Percentiles rank a stretch among this genome's conserved stretches.
Evolutionary conservation across 1,140 invertebrate genomes (phyloP).

Genomic region (Anoplophora glabripennis): DNA sequence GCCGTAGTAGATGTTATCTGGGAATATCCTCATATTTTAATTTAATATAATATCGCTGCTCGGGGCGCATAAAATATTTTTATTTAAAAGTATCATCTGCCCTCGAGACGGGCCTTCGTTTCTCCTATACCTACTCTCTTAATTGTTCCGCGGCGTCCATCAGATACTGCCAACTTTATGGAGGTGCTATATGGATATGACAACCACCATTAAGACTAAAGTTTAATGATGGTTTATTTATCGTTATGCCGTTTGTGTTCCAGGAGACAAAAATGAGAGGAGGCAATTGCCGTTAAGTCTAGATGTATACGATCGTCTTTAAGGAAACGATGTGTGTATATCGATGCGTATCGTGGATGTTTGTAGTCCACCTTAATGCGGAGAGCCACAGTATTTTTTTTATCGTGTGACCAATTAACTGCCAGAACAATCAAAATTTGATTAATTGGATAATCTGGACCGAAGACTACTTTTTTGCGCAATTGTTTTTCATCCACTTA

Average conservation of each 20-base stretch:
- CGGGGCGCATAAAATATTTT: background rate
- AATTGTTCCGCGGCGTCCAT: background rate
- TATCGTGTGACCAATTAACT: too few relatives aligned
- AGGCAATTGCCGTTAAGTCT: background rate
- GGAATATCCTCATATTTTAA: background rate
- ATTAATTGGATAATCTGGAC: too few relatives aligned
- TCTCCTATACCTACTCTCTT: background rate
- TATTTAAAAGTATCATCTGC: conserved; percentile 2
- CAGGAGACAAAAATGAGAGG: too few relatives aligned
- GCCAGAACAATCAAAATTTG: too few relatives aligned
- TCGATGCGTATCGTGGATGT: background rate
- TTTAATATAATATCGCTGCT: conserved; percentile 1
- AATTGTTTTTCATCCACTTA: too few relatives aligned
- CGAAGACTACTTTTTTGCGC: too few relatives aligned
- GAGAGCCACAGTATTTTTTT: too few relatives aligned
- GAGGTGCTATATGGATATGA: background rate
- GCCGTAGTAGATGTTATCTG: background rate
- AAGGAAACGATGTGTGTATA: background rate
- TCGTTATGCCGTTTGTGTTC: background rate
- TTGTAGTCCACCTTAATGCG: too few relatives aligned
- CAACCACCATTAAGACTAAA: background rate
- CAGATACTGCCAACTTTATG: conserved; percentile 1
- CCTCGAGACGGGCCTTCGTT: background rate
- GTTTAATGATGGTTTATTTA: background rate
- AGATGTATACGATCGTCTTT: background rate